Conservation (phyloP, 2,113 vertebrate species). For the Tichodroma muraria region DNA sequence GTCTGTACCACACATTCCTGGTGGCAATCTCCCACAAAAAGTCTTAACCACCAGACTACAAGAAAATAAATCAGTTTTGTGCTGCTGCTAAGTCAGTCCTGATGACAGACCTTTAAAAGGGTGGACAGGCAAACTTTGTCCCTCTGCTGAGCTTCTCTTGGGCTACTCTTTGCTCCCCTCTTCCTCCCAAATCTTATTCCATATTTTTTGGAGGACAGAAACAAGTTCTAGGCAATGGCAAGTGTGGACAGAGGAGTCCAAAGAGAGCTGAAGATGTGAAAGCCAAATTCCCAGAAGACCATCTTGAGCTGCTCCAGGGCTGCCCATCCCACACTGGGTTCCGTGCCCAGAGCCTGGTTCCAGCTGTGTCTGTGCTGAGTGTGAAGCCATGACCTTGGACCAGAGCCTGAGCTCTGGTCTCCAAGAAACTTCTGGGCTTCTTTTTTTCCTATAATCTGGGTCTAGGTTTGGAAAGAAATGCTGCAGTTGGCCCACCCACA, state of each 20-base stretch:
- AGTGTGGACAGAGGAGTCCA: neutral
- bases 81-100: neutral
- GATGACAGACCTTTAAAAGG: neutral
- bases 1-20: neutral
- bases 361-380: neutral
- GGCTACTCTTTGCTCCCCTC: neutral
- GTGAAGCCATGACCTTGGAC: neutral
- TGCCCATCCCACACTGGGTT: accelerated
- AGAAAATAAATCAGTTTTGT: neutral
- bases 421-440: neutral
- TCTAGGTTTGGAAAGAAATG: neutral
- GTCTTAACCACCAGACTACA: neutral
- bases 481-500: neutral
- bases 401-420: neutral
- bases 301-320: neutral
- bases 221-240: neutral
- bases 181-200: neutral
- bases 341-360: neutral
- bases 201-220: neutral
- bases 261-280: neutral
- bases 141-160: neutral
- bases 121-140: neutral
- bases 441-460: neutral
- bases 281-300: constrained; percentile 10
- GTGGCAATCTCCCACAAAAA: neutral